Evolutionary conservation across 2,888 invertebrate species (phyloP).

Genomic region (Syrista parreyssii): DNA sequence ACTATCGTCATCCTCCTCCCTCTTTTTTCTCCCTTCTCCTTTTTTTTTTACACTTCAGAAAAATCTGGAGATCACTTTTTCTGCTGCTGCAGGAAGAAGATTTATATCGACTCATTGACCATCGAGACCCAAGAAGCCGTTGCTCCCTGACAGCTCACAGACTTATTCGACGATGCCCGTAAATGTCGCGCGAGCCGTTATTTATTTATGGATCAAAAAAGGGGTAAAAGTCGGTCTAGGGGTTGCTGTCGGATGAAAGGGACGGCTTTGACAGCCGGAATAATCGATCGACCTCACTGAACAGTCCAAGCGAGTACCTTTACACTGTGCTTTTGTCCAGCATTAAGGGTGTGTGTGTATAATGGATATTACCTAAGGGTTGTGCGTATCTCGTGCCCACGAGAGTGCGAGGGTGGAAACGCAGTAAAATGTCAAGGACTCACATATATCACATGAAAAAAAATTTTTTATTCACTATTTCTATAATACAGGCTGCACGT

Average conservation of each 20-base stretch:
- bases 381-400: not conserved
- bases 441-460: not conserved
- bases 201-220: not conserved
- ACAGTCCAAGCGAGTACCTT: not conserved
- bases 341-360: not conserved
- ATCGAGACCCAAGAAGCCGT: not conserved
- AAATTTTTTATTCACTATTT: not conserved
- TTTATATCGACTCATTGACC: not conserved
- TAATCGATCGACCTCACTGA: not conserved
- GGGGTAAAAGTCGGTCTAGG: not conserved
- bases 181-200: not conserved
- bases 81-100: not conserved
- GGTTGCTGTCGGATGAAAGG: not conserved
- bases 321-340: not conserved
- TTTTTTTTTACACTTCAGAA: not conserved
- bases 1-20: not conserved
- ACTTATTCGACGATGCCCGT: not conserved
- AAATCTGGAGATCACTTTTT: not conserved
- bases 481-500: not conserved
- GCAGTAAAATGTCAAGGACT: not conserved
- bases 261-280: not conserved
- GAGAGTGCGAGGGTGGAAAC: not conserved
- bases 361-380: not conserved
- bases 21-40: too few relatives aligned
- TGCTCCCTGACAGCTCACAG: not conserved